Conservation (phyloP, 2,888 invertebrate genomes). For the Cremastinae sp. region DNA sequence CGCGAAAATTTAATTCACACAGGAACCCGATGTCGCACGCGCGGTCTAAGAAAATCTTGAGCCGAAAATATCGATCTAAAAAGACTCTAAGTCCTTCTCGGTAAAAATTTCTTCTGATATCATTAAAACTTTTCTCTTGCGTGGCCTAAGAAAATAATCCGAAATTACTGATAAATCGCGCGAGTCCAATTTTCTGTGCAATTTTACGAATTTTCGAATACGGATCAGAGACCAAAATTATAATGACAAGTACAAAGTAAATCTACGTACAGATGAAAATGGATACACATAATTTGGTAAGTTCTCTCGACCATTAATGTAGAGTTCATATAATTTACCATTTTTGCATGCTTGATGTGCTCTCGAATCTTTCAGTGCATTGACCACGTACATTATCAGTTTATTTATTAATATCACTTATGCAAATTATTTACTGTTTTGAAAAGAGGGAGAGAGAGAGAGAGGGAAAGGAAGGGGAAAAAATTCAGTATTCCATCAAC, state of each 20-base stretch:
- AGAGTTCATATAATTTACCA: conserved; percentile 16
- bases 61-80: too few relatives aligned
- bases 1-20: too few relatives aligned
- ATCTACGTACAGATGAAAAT: too few relatives aligned
- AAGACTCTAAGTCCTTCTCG: background rate
- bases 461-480: too few relatives aligned
- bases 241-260: too few relatives aligned
- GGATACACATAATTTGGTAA: conserved; percentile 18
- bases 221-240: conserved; percentile 7
- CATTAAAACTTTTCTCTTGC: conserved; percentile 11
- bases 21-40: too few relatives aligned
- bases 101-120: background rate
- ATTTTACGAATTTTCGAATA: conserved; percentile 20
- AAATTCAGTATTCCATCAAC: conserved; percentile 38
- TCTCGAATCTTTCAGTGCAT: conserved; percentile 1
- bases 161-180: background rate
- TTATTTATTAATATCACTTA: conserved; percentile 13
- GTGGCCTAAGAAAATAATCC: background rate
- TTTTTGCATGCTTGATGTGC: conserved; percentile 36
- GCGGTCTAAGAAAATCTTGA: too few relatives aligned
- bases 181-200: background rate
- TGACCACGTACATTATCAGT: background rate
- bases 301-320: background rate
- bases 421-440: conserved; percentile 24
- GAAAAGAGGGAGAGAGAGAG: background rate